phyloP scores from a whole-genome alignment of 2,113 vertebrate genomes.

The Bufo bufo region DNA sequence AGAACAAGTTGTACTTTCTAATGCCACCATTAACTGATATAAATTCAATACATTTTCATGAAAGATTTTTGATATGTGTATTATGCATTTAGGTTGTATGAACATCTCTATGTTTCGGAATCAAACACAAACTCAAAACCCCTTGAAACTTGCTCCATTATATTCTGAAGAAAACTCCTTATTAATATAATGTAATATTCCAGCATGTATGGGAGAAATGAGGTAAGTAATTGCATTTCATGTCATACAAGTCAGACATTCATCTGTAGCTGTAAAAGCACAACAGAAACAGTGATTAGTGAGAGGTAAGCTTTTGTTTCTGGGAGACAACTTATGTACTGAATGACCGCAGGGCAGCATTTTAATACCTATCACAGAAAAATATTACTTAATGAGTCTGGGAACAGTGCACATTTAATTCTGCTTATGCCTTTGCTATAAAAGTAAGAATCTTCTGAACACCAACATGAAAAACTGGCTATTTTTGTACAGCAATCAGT shows the following conservation, averaged over 20 bases:
- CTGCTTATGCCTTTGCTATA: no score
- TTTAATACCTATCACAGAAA: background rate
- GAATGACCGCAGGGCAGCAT: background rate
- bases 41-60: no score
- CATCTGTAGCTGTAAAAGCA: slow-evolving; percentile 3
- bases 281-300: background rate
- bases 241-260: background rate
- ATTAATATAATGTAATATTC: background rate
- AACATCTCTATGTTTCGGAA: no score
- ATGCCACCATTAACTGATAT: no score
- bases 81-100: no score
- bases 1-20: no score
- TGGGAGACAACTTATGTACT: background rate
- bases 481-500: no score
- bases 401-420: no score
- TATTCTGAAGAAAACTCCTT: background rate
- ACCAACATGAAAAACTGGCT: no score
- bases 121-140: no score
- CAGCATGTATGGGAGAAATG: background rate
- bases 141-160: background rate
- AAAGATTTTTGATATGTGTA: no score
- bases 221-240: background rate
- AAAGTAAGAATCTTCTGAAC: no score
- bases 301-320: background rate
- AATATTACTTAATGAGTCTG: background rate